These are phyloP conservation scores for Chouioia cunea DNA, from an alignment of 2,888 invertebrate species.

Conservation along the genomic window DNA sequence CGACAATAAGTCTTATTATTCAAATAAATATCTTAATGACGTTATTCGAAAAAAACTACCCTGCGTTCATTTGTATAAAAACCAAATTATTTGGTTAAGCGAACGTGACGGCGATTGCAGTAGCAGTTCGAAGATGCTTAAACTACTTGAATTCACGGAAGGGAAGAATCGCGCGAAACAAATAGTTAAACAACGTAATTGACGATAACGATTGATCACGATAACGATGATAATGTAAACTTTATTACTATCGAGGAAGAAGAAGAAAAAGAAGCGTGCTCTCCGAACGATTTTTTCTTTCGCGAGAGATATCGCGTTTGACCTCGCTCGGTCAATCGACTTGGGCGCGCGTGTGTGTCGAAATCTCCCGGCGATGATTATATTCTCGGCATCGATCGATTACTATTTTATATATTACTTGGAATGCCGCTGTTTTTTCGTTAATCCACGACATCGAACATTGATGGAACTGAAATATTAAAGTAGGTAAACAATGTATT, in stretches of 20 bases:
- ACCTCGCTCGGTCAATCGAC: constrained; percentile 34
- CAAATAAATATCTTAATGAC: too few relatives aligned
- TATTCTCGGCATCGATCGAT: constrained; percentile 18
- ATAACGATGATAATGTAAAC: constrained; percentile 32
- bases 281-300: constrained; percentile 12
- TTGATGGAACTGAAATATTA: too few relatives aligned
- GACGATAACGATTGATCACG: constrained; percentile 46
- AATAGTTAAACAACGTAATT: background rate
- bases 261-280: constrained; percentile 15
- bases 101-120: too few relatives aligned
- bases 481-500: background rate
- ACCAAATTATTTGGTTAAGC: too few relatives aligned
- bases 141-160: too few relatives aligned
- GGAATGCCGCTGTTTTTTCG: constrained; percentile 4
- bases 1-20: too few relatives aligned
- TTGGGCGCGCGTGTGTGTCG: background rate
- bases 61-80: too few relatives aligned
- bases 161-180: constrained; percentile 7
- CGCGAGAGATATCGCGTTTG: constrained; percentile 30
- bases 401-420: constrained; percentile 22
- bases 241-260: constrained; percentile 11
- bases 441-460: background rate
- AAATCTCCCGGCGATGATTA: constrained; percentile 26
- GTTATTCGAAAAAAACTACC: too few relatives aligned
- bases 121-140: too few relatives aligned